Evolutionary conservation across 92 coral and sea anemone genomes (phyloP).

Genomic region (Blastomussa wellsi): DNA sequence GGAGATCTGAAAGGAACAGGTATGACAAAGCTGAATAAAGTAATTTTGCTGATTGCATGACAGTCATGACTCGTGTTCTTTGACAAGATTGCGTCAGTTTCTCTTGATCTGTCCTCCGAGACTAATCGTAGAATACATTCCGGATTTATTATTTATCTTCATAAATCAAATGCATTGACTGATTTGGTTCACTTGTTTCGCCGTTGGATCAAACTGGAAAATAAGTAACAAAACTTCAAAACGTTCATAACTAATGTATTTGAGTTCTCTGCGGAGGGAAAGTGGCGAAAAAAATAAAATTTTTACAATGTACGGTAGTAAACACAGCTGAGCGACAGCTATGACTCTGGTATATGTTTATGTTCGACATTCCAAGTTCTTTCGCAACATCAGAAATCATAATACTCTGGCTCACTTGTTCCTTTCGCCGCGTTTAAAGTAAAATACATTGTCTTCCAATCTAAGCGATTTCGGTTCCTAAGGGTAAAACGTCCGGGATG

Average conservation of each 20-base stretch:
- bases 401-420: not conserved
- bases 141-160: too few species aligned
- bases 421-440: not conserved
- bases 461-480: not conserved
- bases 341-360: too few species aligned
- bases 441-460: not conserved
- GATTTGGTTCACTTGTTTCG: conserved; percentile 24
- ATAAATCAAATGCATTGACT: not conserved
- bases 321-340: too few species aligned
- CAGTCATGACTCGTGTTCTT: too few species aligned
- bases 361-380: not conserved
- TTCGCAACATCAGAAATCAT: not conserved
- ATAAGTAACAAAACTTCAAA: not conserved
- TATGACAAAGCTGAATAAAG: not conserved
- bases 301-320: too few species aligned
- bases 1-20: conserved; percentile 10
- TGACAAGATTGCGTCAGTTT: too few species aligned
- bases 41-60: too few species aligned
- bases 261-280: not conserved
- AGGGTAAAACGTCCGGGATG: not conserved
- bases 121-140: not conserved
- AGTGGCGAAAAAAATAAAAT: too few species aligned
- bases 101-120: too few species aligned
- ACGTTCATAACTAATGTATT: not conserved
- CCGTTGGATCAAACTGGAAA: not conserved